These are phyloP conservation scores for Penaeus vannamei DNA, from an alignment of 1,140 invertebrate genomes.

Conservation along the genomic window DNA sequence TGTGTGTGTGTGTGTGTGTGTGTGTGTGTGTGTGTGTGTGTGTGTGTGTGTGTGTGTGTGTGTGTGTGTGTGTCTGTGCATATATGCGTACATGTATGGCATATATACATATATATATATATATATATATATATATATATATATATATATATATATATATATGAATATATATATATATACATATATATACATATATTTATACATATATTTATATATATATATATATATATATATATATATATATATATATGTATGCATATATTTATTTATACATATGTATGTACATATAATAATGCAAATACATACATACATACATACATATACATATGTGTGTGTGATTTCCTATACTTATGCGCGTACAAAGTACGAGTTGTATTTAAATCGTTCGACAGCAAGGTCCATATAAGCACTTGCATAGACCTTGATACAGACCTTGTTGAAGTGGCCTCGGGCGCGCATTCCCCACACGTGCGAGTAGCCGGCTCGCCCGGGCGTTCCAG, in stretches of 20 bases:
- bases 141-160: constrained; percentile 41
- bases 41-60: constrained; percentile 1
- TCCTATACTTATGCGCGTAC: not conserved
- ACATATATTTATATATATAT: constrained; percentile 27
- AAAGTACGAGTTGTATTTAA: too few species aligned
- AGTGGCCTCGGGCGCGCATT: too few species aligned
- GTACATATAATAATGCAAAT: not conserved
- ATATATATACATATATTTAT: not conserved
- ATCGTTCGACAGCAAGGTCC: too few species aligned
- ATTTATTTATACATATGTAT: constrained; percentile 20
- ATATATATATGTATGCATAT: constrained; percentile 37
- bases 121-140: constrained; percentile 41
- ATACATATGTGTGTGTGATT: constrained; percentile 16
- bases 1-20: not conserved
- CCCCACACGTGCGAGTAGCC: too few species aligned
- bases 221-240: constrained; percentile 43
- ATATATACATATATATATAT: constrained; percentile 41
- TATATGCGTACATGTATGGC: constrained; percentile 18
- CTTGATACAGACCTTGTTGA: too few species aligned
- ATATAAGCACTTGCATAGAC: too few species aligned
- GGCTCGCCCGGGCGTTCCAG: too few species aligned
- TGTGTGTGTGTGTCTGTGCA: not conserved
- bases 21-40: not conserved
- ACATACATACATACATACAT: constrained; percentile 29
- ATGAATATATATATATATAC: constrained; percentile 7